These are phyloP conservation scores for Scartelaos histophorus DNA, from an alignment of 2,113 vertebrate genomes.

Conservation along the genomic window DNA sequence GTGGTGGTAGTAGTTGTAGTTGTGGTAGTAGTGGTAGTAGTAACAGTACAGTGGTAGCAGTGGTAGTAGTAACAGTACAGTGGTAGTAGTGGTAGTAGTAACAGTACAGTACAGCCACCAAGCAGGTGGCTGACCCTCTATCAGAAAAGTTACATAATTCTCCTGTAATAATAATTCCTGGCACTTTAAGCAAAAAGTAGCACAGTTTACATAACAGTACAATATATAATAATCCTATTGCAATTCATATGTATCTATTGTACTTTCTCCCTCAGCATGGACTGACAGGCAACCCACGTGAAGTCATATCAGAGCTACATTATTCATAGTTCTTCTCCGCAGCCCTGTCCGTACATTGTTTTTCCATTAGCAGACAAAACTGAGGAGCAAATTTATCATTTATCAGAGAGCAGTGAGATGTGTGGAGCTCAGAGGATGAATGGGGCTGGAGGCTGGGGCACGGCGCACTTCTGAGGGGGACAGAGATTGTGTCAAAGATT, in stretches of 20 bases:
- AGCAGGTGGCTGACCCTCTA: too few relatives aligned
- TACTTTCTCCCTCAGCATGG: neutral
- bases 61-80: too few relatives aligned
- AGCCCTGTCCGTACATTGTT: conserved; percentile 14
- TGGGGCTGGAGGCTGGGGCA: conserved; percentile 42
- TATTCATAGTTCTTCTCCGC: conserved; percentile 24
- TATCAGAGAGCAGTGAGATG: conserved; percentile 51
- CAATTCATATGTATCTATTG: neutral
- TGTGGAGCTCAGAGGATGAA: conserved; percentile 51
- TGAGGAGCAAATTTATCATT: conserved; percentile 60
- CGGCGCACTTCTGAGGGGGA: conserved; percentile 39
- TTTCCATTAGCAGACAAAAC: conserved; percentile 37
- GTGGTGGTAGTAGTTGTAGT: too few relatives aligned
- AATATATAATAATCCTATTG: neutral
- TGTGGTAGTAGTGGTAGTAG: too few relatives aligned
- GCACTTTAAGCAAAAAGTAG: neutral
- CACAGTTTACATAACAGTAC: neutral
- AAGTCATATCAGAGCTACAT: conserved; percentile 37
- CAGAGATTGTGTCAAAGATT: conserved; percentile 58
- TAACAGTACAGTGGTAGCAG: too few relatives aligned
- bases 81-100: too few relatives aligned
- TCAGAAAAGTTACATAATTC: too few relatives aligned
- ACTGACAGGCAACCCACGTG: conserved; percentile 3
- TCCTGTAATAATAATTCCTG: too few relatives aligned
- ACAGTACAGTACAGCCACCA: too few relatives aligned